These are phyloP conservation scores for Papilio polyxenes DNA, from an alignment of 1,140 invertebrate genomes.

Conservation along the genomic window DNA sequence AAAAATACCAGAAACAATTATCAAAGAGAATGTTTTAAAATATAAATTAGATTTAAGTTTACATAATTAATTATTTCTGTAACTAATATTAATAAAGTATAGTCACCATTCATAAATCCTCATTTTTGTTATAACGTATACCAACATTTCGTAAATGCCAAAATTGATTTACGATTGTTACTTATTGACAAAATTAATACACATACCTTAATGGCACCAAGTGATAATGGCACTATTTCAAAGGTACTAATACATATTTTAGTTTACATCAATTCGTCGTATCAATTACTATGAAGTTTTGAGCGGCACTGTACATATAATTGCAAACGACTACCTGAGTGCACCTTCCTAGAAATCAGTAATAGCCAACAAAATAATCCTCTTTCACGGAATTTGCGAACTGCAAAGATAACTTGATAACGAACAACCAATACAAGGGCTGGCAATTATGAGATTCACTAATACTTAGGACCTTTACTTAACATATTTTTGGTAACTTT, in stretches of 20 bases:
- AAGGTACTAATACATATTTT: not conserved
- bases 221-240: not conserved
- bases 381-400: slow-evolving; percentile 73
- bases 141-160: not conserved
- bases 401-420: slow-evolving; percentile 73
- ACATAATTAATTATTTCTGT: no score
- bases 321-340: slow-evolving; percentile 68
- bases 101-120: not conserved
- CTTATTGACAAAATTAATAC: slow-evolving; percentile 10
- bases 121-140: not conserved
- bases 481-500: not conserved
- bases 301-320: slow-evolving; percentile 59
- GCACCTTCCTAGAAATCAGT: slow-evolving; percentile 74
- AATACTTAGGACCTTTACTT: not conserved
- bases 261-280: not conserved
- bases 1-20: no score
- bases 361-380: slow-evolving; percentile 76
- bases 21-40: no score
- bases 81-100: not conserved
- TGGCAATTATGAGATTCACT: slow-evolving; percentile 44
- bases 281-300: slow-evolving; percentile 35
- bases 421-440: slow-evolving; percentile 63
- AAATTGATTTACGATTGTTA: slow-evolving; percentile 5
- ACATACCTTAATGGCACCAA: not conserved
- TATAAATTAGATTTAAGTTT: no score